Conservation (phyloP, 1,140 invertebrate genomes). For the Drosophila subobscura region DNA sequence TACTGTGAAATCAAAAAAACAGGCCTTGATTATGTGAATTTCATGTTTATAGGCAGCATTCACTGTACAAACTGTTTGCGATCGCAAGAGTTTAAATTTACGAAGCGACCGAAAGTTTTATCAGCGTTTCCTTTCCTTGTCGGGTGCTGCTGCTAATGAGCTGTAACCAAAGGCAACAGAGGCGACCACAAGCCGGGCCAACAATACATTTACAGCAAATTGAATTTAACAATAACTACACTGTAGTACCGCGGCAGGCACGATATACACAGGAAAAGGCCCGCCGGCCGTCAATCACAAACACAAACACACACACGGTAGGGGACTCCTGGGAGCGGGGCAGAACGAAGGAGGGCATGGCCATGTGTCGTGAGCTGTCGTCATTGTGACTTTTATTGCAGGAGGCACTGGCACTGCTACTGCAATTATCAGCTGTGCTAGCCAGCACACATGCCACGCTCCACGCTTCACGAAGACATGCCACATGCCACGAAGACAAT, state of each 20-base stretch:
- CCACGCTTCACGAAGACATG: conserved; percentile 1
- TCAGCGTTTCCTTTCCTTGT: conserved; percentile 21
- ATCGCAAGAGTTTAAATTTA: conserved; percentile 32
- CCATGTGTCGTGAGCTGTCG: conserved; percentile 54
- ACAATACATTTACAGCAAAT: conserved; percentile 61
- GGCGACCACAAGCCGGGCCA: conserved; percentile 42
- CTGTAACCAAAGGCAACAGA: conserved; percentile 63
- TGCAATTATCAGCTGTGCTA: conserved; percentile 54
- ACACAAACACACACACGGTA: conserved; percentile 13
- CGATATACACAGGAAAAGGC: conserved; percentile 18
- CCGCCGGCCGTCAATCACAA: conserved; percentile 40
- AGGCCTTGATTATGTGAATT: no score
- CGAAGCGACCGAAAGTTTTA: conserved; percentile 43
- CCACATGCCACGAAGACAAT: conserved; percentile 30
- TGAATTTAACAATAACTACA: conserved; percentile 60
- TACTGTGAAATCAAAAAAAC: no score
- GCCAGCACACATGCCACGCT: conserved; percentile 3
- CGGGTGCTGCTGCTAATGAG: conserved; percentile 60
- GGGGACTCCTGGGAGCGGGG: conserved; percentile 8
- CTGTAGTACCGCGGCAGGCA: background rate
- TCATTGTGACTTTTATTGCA: conserved; percentile 51
- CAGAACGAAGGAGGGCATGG: background rate
- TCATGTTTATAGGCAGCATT: background rate
- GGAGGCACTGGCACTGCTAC: conserved; percentile 31
- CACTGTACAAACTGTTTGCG: conserved; percentile 19